Evolutionary conservation across 53 echinoderm and acorn worm genomes (phyloP).

Genomic region (Stichopus horrens): DNA sequence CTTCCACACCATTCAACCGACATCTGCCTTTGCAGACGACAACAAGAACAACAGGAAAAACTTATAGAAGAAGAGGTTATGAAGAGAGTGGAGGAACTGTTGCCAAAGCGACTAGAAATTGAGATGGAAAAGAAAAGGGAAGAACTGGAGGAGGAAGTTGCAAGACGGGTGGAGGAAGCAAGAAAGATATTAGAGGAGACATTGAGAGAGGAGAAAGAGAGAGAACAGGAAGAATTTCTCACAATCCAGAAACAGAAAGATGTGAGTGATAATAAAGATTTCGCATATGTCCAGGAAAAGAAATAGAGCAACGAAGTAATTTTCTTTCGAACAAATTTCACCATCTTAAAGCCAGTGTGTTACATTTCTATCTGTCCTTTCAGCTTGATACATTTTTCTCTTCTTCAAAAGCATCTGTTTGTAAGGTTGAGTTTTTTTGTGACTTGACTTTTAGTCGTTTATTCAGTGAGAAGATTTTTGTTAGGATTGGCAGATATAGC

Average conservation of each 20-base stretch:
- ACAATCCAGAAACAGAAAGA: conserved; percentile 83
- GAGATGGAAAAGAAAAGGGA: conserved; percentile 94
- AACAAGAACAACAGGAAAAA: conserved; percentile 87
- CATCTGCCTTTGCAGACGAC: conserved; percentile 60
- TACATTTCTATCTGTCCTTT: no score
- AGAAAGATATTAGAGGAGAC: conserved; percentile 83
- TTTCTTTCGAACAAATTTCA: no score
- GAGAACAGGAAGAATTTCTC: conserved; percentile 69
- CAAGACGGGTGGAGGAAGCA: conserved; percentile 89
- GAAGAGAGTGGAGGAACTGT: conserved; percentile 89
- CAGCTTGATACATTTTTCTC: no score
- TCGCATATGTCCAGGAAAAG: not conserved
- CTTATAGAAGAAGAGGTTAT: conserved; percentile 92
- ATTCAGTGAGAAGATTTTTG: no score
- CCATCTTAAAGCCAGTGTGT: no score
- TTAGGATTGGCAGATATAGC: no score
- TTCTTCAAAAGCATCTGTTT: no score
- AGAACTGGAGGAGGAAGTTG: conserved; percentile 91
- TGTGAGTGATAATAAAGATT: conserved; percentile 51
- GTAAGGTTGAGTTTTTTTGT: no score
- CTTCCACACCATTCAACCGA: no score
- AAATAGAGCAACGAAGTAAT: no score
- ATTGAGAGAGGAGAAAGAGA: conserved; percentile 81
- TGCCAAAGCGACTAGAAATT: conserved; percentile 83
- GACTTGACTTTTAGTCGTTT: no score